Evolutionary conservation across 2,113 vertebrate genomes (phyloP), one percentile per base, ranked within the genome.

Genomic region (Girardinichthys multiradiatus): DNA sequence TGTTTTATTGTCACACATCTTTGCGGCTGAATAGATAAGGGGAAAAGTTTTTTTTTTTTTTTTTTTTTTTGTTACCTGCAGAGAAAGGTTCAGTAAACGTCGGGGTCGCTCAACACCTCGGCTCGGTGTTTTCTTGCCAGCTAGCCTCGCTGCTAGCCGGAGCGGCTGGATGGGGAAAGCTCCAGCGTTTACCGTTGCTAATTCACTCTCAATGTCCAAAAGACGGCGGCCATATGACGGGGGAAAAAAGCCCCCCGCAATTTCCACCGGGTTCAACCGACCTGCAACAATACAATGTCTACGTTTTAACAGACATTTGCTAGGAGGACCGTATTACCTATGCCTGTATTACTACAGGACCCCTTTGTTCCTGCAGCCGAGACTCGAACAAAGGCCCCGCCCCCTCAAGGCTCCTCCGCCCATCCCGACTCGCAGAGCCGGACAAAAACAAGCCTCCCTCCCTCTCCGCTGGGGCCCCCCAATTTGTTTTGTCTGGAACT

Each of bases 361-460:
- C 89, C 48, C 92, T 93, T 93, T 93, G 92, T 93, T 93, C 90
- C 85, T 90, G 86, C 89, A 89, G 86, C 84, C 88, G 80, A 89
- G 83, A 87, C 84, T 42, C 70, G 89, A 86, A 85, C 83, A 85
- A 84, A 90, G 63, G 81, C 91, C 82, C 92, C 92, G 86, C 90
- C 92, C 85, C 85, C 89, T 77, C 48, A 58, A 17, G 59, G 63
- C 85, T 82, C 75, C 88, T 73, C 90, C 88, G 84, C 84, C 88
- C 84, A 84, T 78, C 85, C 72, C 35, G 45, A 39, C 80, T 29
- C 72, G 39, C 79, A 72, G 66, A 33, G 76, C 68, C 35, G 81
- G 66, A 82, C 75, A 72, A 66, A 82, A 76, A 63, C 74, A 26
- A 82, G 64, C 69, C 80, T 54, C 7, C 57, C 62, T 61, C 73